Conservation (phyloP, 2,888 invertebrate species). For the Dinocampus coccinellae region DNA sequence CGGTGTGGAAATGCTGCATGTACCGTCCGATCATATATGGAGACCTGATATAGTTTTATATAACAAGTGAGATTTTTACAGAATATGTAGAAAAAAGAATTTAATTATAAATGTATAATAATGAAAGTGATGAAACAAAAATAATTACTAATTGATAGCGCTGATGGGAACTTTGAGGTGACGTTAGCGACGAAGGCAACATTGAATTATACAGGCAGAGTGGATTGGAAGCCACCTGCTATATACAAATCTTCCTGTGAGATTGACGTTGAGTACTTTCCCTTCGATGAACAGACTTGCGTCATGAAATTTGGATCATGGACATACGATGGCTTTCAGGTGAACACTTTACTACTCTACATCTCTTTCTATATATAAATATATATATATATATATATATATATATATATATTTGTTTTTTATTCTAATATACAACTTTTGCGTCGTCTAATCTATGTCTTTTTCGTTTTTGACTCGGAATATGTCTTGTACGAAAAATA, state of each 20-base stretch:
- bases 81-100: background rate
- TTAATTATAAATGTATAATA: background rate
- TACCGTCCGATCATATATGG: constrained; percentile 89
- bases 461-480: background rate
- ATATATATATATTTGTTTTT: background rate
- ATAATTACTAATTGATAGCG: constrained; percentile 71
- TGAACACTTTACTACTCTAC: constrained; percentile 57
- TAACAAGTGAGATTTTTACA: constrained; percentile 79
- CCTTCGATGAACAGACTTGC: constrained; percentile 89
- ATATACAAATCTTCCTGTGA: constrained; percentile 92
- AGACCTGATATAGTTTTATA: constrained; percentile 86
- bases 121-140: constrained; percentile 9
- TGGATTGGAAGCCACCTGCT: constrained; percentile 93
- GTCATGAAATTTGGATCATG: constrained; percentile 89
- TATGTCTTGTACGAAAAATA: background rate
- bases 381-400: no score
- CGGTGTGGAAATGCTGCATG: constrained; percentile 86
- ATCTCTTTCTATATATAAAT: no score
- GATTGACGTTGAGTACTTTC: constrained; percentile 89
- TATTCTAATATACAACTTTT: background rate
- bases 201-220: constrained; percentile 83
- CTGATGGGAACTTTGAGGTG: constrained; percentile 88
- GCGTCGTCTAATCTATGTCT: background rate
- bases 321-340: constrained; percentile 89
- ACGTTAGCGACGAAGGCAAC: constrained; percentile 87